Evolutionary conservation across 2,888 invertebrate genomes (phyloP).

Genomic region (Cecidostiba fungosa): DNA sequence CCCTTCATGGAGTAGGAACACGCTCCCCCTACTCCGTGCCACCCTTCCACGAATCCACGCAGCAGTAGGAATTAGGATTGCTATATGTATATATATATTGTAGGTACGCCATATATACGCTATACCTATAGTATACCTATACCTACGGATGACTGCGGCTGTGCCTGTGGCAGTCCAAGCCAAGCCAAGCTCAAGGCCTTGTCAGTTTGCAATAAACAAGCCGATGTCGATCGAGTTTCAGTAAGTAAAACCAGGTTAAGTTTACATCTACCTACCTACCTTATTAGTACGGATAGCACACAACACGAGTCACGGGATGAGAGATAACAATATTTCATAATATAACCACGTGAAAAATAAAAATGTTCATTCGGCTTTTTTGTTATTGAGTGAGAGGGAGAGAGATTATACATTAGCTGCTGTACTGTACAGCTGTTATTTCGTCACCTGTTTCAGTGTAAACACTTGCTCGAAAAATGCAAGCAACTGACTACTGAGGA

Average conservation of each 20-base stretch:
- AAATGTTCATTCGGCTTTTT: neutral
- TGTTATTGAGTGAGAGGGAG: neutral
- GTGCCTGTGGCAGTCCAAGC: neutral
- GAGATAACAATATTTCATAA: neutral
- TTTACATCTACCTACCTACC: neutral
- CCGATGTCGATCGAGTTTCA: neutral
- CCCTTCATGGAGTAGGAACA: too few species aligned
- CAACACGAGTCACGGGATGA: neutral
- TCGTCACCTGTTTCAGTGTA: conserved; percentile 32
- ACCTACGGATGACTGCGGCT: neutral
- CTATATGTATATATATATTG: too few species aligned
- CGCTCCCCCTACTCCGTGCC: too few species aligned
- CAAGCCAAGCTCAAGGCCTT: neutral
- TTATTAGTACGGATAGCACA: neutral
- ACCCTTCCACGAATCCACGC: neutral
- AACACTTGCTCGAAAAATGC: conserved; percentile 43
- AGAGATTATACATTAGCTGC: neutral
- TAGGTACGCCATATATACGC: too few species aligned
- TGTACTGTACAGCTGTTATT: neutral
- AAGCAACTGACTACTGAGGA: neutral
- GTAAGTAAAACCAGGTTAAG: neutral
- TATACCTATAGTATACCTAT: too few species aligned
- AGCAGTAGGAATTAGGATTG: too few species aligned
- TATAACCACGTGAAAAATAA: neutral
- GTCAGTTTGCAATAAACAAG: neutral